Percentiles rank a stretch among this genome's conserved stretches.
phyloP scores from a whole-genome alignment of 2,888 invertebrate genomes.

The Dicyrtoma fusca region DNA sequence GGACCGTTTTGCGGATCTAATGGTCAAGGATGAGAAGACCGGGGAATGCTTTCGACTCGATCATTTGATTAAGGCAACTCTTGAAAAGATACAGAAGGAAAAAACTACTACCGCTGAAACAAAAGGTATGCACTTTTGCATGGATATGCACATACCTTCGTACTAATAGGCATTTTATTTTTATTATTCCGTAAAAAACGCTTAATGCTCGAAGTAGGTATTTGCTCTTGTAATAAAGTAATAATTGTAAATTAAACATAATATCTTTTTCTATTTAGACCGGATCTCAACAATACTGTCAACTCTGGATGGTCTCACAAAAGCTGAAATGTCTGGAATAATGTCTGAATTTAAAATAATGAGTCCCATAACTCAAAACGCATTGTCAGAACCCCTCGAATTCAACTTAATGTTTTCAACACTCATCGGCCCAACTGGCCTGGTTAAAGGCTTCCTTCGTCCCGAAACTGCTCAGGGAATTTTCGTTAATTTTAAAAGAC shows the following conservation, averaged over 20 bases:
- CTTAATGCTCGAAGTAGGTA: too few relatives aligned
- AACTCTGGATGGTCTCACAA: conserved; percentile 85
- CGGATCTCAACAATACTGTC: conserved; percentile 51
- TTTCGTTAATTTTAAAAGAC: conserved; percentile 98
- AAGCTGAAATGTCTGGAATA: conserved; percentile 84
- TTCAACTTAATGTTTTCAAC: conserved; percentile 99
- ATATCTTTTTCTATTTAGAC: conserved; percentile 40
- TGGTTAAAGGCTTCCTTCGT: conserved; percentile 74
- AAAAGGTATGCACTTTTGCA: too few relatives aligned
- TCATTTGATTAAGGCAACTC: conserved; percentile 92
- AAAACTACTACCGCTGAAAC: conserved; percentile 76
- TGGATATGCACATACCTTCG: too few relatives aligned
- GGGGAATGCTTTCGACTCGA: conserved; percentile 98
- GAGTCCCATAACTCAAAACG: conserved; percentile 93
- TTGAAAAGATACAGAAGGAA: conserved; percentile 82
- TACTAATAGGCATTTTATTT: neutral
- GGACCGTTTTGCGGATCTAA: conserved; percentile 97
- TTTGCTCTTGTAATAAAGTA: too few relatives aligned
- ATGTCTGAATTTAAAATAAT: conserved; percentile 88
- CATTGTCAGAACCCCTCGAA: conserved; percentile 91
- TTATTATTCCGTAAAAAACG: too few relatives aligned
- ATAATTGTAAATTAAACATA: neutral
- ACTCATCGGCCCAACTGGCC: conserved; percentile 94
- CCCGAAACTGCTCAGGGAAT: conserved; percentile 99
- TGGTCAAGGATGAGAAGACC: conserved; percentile 95